Evolutionary conservation across 1,140 invertebrate genomes (phyloP), one percentile per base, ranked within the genome.

Genomic region (Ostrea denselamellosa): DNA sequence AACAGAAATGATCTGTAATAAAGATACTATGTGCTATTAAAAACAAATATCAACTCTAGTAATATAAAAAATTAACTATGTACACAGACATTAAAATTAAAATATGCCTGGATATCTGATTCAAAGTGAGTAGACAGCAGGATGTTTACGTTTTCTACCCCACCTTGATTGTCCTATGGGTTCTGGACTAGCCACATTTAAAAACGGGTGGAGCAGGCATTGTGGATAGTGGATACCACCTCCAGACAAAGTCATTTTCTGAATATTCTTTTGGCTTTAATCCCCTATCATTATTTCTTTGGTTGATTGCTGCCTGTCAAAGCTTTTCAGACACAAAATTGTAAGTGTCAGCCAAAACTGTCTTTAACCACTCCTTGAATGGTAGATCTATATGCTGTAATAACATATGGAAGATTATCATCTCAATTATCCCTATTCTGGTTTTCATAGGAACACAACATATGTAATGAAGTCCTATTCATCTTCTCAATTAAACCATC

Each of bases 401-500:
- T 65, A 8, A 91, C 52, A 25, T 84, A 88, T 12, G 86, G 88
- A 4, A 91, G 58, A 54, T 87, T 71, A n/a, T 83, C 82, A 65
- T 90, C 89, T n/a, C n/a, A n/a, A 54, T 90, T 83, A 12, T 54
- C 68, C 51, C 83, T 22, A 22, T 87, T 56, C 19, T 87, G 68
- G 12, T 56, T 25, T 14, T 77, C 34, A 28, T 83, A 95, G 90
- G 90, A 77, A 10, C 77, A 22, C 52, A 93, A 85, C 87, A 89
- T 89, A 7, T 89, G 71, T 44, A 85, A 54, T 14, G 92, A 62
- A 8, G 93, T 93, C 22, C 90, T 71, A 83, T 93, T 94, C 34
- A 91, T 89, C 84, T 91, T 89, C 54, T 93, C 90, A 28, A 91
- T 86, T 65, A 87, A 83, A 5, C 88, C 90, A 87, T 91, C 84